phyloP scores from a whole-genome alignment of 2,113 vertebrate genomes.

The Gymnobelideus leadbeateri region DNA sequence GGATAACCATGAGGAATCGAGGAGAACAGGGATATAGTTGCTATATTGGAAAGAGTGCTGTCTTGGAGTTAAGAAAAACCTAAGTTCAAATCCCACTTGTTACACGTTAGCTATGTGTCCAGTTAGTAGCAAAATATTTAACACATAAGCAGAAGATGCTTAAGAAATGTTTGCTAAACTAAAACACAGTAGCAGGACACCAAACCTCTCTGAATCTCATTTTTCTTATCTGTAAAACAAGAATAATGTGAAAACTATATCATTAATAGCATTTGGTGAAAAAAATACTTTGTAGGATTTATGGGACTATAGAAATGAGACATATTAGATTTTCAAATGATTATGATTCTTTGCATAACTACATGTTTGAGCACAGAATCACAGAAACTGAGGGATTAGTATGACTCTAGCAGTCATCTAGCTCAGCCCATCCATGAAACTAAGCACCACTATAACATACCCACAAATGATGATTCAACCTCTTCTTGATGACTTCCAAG shows the following conservation, averaged over 20 bases:
- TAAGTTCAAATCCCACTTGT: background rate
- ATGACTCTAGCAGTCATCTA: background rate
- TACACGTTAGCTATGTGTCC: background rate
- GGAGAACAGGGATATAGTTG: background rate
- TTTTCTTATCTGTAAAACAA: background rate
- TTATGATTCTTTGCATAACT: background rate
- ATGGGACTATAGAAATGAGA: background rate
- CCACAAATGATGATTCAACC: background rate
- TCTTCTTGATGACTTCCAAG: background rate
- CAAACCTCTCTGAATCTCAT: too few relatives aligned
- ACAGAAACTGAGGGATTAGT: background rate
- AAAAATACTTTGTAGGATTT: background rate
- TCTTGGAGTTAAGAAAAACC: background rate
- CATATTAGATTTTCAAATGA: background rate
- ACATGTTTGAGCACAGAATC: background rate
- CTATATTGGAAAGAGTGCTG: background rate
- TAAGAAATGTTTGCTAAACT: background rate
- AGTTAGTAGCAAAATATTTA: background rate
- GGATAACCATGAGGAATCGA: background rate
- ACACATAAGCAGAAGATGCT: background rate
- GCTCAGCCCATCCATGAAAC: background rate
- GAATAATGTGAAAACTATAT: too few relatives aligned
- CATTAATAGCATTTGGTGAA: background rate
- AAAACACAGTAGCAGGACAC: background rate
- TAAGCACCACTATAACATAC: background rate